These are phyloP conservation scores for Drosophila mayaguana DNA, from an alignment of 2,888 invertebrate species.

Conservation along the genomic window DNA sequence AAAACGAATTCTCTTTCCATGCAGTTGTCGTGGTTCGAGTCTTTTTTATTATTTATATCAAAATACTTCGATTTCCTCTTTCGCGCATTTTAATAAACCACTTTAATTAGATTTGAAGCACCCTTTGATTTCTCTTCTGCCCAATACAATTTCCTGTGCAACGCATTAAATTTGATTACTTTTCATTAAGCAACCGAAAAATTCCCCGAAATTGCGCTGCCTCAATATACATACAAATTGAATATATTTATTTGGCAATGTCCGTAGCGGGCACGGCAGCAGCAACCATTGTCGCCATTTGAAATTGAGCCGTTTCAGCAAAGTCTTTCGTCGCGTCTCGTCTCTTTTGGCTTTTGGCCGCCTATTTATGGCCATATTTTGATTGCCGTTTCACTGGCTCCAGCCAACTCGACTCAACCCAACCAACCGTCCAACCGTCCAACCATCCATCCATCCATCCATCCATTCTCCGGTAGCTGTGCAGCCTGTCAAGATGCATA, in stretches of 20 bases:
- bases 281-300: conserved; percentile 66
- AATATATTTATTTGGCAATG: conserved; percentile 42
- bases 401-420: conserved; percentile 13
- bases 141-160: conserved; percentile 9
- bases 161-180: conserved; percentile 43
- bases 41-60: background rate
- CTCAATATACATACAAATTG: conserved; percentile 32
- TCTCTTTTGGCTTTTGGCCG: conserved; percentile 37
- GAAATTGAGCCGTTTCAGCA: conserved; percentile 68
- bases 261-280: conserved; percentile 2
- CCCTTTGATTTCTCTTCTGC: background rate
- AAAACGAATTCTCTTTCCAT: background rate
- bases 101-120: conserved; percentile 1
- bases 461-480: conserved; percentile 44
- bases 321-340: conserved; percentile 11
- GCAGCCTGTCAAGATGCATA: conserved; percentile 67
- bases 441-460: conserved; percentile 21
- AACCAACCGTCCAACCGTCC: conserved; percentile 10
- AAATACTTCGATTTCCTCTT: background rate
- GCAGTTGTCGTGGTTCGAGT: background rate
- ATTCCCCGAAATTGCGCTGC: conserved; percentile 37
- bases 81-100: background rate
- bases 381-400: conserved; percentile 59
- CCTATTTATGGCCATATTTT: conserved; percentile 74
- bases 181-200: conserved; percentile 31